phyloP scores from a whole-genome alignment of 2,113 vertebrate species.

The Pholis gunnellus region DNA sequence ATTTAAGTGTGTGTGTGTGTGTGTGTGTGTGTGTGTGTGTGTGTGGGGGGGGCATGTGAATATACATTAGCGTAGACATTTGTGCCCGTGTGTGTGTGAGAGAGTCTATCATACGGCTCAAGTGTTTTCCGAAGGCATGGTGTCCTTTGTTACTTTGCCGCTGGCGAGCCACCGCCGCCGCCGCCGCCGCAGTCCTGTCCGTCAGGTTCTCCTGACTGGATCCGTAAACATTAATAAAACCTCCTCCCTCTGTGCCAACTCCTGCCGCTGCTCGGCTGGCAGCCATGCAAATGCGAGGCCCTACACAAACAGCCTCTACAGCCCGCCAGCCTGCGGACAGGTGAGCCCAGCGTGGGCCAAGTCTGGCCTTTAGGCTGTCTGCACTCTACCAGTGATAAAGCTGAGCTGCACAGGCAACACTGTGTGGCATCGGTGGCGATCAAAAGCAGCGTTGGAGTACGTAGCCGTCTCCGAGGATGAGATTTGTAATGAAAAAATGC shows the following conservation, averaged over 20 bases:
- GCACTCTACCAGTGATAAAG: constrained; percentile 21
- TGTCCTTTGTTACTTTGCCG: constrained; percentile 61
- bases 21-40: neutral
- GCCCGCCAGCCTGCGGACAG: constrained; percentile 61
- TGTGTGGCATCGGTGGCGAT: constrained; percentile 11
- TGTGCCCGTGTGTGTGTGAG: neutral
- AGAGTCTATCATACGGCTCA: constrained; percentile 6
- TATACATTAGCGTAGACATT: constrained; percentile 4
- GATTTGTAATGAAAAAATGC: constrained; percentile 35
- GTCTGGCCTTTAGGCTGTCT: constrained; percentile 43
- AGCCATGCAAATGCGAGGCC: constrained; percentile 76
- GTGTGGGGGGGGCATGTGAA: constrained; percentile 4
- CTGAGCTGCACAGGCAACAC: neutral
- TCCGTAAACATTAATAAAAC: constrained; percentile 79
- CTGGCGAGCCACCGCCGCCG: constrained; percentile 47
- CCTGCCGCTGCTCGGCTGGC: constrained; percentile 61
- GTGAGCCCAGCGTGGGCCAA: constrained; percentile 48
- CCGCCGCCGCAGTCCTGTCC: constrained; percentile 71
- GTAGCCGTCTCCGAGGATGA: constrained; percentile 43
- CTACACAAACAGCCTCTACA: constrained; percentile 67
- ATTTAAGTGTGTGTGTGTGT: neutral
- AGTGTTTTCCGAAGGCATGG: constrained; percentile 46
- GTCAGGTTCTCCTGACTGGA: constrained; percentile 82
- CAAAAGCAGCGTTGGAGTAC: constrained; percentile 24
- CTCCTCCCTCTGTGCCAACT: constrained; percentile 55